These are phyloP conservation scores for Panagrolaimus sp. DNA, from an alignment of 1,140 invertebrate species.

Conservation along the genomic window DNA sequence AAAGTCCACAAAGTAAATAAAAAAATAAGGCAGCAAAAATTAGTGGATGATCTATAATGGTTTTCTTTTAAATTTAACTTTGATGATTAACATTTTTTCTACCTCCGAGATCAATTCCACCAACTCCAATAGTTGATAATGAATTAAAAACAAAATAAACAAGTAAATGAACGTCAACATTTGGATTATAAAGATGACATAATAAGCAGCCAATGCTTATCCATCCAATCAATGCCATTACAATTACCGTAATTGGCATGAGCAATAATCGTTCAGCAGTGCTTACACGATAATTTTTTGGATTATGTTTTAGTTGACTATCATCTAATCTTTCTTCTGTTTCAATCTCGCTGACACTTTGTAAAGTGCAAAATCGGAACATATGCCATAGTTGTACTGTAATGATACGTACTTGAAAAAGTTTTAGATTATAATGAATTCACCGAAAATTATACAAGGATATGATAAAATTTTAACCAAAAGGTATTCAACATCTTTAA, in stretches of 20 bases:
- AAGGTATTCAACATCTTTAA: conserved; percentile 6
- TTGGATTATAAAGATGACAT: not conserved
- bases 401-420: not conserved
- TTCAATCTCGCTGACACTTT: not conserved
- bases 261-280: not conserved
- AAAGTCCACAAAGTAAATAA: not conserved
- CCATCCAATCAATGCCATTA: conserved; percentile 5
- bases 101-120: not conserved
- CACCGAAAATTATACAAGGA: conserved; percentile 11
- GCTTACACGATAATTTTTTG: not conserved
- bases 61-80: too few species aligned
- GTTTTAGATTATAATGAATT: not conserved
- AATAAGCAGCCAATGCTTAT: not conserved
- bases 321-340: conserved; percentile 1
- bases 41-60: not conserved
- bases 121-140: conserved; percentile 2
- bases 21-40: conserved; percentile 1
- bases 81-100: too few species aligned
- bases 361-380: conserved; percentile 4
- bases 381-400: conserved; percentile 10
- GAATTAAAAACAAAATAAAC: conserved; percentile 12
- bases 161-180: conserved; percentile 15
- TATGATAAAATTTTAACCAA: conserved; percentile 1
- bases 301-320: conserved; percentile 4
- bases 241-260: conserved; percentile 6